Evolutionary conservation across 2,113 vertebrate species (phyloP).

Genomic region (Marcusenius ussheri): DNA sequence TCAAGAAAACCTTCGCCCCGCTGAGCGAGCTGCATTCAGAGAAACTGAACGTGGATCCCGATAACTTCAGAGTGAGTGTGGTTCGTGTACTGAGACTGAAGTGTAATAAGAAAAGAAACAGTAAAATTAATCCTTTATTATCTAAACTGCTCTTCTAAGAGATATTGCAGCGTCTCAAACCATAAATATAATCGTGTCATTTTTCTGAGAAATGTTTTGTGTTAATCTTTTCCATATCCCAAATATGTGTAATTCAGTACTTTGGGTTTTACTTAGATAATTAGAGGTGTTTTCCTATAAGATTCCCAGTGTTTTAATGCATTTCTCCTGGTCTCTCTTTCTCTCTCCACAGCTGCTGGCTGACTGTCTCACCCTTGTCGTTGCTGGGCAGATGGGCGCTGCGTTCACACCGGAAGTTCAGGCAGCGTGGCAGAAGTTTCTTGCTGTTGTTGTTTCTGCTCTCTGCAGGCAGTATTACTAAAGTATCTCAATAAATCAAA

Average conservation of each 20-base stretch:
- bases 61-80: constrained; percentile 73
- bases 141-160: not conserved
- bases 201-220: too few species aligned
- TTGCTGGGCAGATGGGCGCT: constrained; percentile 21
- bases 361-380: constrained; percentile 31
- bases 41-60: constrained; percentile 71
- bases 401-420: constrained; percentile 49
- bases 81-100: not conserved
- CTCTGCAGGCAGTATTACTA: constrained; percentile 44
- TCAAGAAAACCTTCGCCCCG: constrained; percentile 43
- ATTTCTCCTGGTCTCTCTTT: not conserved
- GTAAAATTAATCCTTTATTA: not conserved
- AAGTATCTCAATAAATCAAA: not conserved
- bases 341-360: constrained; percentile 28
- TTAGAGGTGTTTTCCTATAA: not conserved
- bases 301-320: not conserved
- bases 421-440: constrained; percentile 59
- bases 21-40: constrained; percentile 71
- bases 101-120: not conserved
- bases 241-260: too few species aligned
- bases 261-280: not conserved
- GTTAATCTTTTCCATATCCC: too few species aligned
- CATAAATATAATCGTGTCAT: too few species aligned
- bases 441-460: constrained; percentile 52
- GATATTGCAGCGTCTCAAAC: too few species aligned